Conservation (phyloP, 2,888 invertebrate genomes). For the Mylabris sibirica region DNA sequence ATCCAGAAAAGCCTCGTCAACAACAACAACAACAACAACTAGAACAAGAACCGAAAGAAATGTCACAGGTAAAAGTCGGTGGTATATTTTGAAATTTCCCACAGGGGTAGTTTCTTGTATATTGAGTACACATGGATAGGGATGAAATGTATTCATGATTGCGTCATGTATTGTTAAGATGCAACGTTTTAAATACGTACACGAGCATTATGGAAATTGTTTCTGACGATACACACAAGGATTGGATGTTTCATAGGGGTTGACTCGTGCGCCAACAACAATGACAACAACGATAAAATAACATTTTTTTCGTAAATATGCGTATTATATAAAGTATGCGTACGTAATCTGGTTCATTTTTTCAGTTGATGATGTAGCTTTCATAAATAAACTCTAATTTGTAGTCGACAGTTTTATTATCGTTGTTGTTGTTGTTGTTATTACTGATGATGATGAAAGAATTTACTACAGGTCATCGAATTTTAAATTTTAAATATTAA, state of each 20-base stretch:
- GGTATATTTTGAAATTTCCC: constrained; percentile 8
- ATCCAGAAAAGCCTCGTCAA: constrained; percentile 35
- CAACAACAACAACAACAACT: background rate
- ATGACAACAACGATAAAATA: background rate
- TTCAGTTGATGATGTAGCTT: background rate
- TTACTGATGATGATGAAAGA: background rate
- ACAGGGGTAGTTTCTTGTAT: background rate
- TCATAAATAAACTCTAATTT: background rate
- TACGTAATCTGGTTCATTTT: background rate
- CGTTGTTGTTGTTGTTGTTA: too few relatives aligned
- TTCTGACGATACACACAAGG: background rate
- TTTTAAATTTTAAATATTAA: background rate
- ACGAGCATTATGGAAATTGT: constrained; percentile 18
- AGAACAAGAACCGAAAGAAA: background rate
- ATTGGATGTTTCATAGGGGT: background rate
- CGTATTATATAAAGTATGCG: background rate
- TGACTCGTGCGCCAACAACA: background rate
- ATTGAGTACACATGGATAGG: background rate
- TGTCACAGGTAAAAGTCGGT: constrained; percentile 6
- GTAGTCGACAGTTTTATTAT: background rate
- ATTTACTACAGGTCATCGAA: background rate
- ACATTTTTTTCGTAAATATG: background rate
- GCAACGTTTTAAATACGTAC: constrained; percentile 14
- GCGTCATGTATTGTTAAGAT: constrained; percentile 9
- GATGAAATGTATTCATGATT: constrained; percentile 14